A percentile compares a stretch with the other conserved stretches of the same genome.
phyloP scores from a whole-genome alignment of 2,797 vertebrate species.

The Bradypus variegatus region DNA sequence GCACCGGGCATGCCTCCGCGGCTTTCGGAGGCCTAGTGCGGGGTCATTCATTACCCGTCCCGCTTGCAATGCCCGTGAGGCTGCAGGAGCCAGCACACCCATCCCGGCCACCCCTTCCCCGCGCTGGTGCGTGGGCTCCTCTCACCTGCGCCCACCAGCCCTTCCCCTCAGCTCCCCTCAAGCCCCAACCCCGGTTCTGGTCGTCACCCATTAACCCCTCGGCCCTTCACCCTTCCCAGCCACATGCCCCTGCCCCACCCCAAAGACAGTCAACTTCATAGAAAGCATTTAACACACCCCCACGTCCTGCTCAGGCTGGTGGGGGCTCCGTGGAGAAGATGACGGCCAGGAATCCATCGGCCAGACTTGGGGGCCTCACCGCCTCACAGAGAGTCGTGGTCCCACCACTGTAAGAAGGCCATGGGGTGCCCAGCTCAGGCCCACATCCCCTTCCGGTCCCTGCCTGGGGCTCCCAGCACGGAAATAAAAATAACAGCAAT shows the following conservation, averaged over 20 bases:
- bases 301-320: not conserved
- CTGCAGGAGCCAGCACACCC: fast-evolving
- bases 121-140: not conserved
- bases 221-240: not conserved
- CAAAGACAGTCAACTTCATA: not conserved
- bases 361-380: fast-evolving
- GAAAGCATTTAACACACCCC: not conserved
- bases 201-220: not conserved
- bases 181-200: not conserved
- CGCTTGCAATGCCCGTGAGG: fast-evolving
- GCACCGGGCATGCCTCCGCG: fast-evolving
- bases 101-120: not conserved
- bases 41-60: not conserved
- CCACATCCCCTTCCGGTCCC: not conserved
- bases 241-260: not conserved
- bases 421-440: fast-evolving
- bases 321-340: not conserved
- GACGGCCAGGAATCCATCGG: not conserved
- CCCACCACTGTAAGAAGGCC: fast-evolving
- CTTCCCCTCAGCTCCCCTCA: not conserved
- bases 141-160: not conserved
- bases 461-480: not conserved
- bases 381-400: not conserved
- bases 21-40: too few relatives aligned
- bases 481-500: not conserved